Percentiles rank a stretch among this genome's conserved stretches.
These are phyloP conservation scores for Drosophila burlai DNA, from an alignment of 1,140 invertebrate species.

Conservation along the genomic window DNA sequence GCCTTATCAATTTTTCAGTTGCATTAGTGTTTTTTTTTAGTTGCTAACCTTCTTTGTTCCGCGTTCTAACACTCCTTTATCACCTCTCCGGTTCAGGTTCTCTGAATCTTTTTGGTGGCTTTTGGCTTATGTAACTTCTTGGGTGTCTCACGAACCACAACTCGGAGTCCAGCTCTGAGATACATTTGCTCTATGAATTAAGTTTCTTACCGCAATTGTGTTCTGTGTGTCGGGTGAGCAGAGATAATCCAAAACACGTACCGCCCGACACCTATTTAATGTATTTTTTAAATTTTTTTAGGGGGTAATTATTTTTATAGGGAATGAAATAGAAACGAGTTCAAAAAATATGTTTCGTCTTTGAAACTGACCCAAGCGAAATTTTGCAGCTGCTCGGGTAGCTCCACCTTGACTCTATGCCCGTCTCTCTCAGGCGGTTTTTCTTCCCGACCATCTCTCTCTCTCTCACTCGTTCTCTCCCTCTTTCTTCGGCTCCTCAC, in stretches of 20 bases:
- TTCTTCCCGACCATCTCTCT: slow-evolving; percentile 17
- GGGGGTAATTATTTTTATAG: neutral
- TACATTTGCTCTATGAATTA: slow-evolving; percentile 29
- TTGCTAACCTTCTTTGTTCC: slow-evolving; percentile 41
- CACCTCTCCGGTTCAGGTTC: slow-evolving; percentile 17
- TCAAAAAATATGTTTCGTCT: slow-evolving; percentile 22
- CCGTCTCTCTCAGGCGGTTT: slow-evolving; percentile 17
- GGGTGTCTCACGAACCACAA: slow-evolving; percentile 35
- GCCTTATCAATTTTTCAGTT: slow-evolving; percentile 40
- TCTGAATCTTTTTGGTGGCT: slow-evolving; percentile 13
- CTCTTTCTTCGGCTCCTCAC: slow-evolving; percentile 26
- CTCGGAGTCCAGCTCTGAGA: slow-evolving; percentile 21
- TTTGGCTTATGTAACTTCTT: slow-evolving; percentile 34
- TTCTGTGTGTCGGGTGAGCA: slow-evolving; percentile 27
- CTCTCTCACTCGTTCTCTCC: neutral
- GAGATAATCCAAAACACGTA: slow-evolving; percentile 80
- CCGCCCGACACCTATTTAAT: slow-evolving; percentile 22
- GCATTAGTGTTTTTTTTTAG: slow-evolving; percentile 20
- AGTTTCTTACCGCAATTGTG: slow-evolving; percentile 47
- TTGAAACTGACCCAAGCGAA: slow-evolving; percentile 37
- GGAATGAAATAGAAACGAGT: slow-evolving; percentile 31
- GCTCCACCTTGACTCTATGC: slow-evolving; percentile 23
- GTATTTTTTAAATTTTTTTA: slow-evolving; percentile 12
- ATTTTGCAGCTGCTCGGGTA: slow-evolving; percentile 45
- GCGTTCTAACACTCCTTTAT: slow-evolving; percentile 43